Base-by-base conservation (phyloP, 2,888 invertebrate genomes). In the Unio pictorum region DNA sequence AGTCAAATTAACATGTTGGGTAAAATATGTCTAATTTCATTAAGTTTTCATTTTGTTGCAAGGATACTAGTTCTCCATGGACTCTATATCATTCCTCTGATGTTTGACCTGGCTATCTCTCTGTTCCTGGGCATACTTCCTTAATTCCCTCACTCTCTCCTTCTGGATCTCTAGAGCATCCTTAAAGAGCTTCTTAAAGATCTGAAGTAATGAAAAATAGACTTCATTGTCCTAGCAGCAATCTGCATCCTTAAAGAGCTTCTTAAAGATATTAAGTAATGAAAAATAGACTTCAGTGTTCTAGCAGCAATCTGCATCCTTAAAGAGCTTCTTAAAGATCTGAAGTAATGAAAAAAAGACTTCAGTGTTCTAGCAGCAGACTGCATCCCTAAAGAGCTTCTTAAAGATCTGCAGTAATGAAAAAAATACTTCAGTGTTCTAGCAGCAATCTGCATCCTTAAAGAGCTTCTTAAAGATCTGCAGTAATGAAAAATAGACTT, bases 31-130 rank as follows among this genome's bases (percentile, higher is more conserved):
- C 8, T 26, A 58, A n/a, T 23, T 26, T 58, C 17, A 11, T n/a
- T 8, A 23, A 17, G 8, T 11, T 26, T 30, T 30, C 30, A 7
- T 30, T 34, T 45, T 11, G 45, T 45, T 45, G 28, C 60, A 87
- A 88, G 88, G 88, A 89, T 89, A 89, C 87, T 84, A 90, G 77
- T 89, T 90, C 71, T 90, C 90, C 71, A 90, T 73, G 1, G 89
- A 88, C 65, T 87, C 86, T 7, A 90, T 83, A 71, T 89, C 88
- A 71, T 88, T 81, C 65, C 85, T 81, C 71, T 88, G 86, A 68
- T 79, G 67, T 34, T 81, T 67, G 20, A 84, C 81, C 68, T 87
- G 83, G 45, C 76, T 72, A 6, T 85, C 79, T 61, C 89, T 76
- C 75, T 89, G 85, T 58, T 90, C 89, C 56, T 80, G 82, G 17